A percentile compares a stretch with the other conserved stretches of the same genome.
Conservation (phyloP, 2,888 invertebrate genomes). For the Pardosa pseudoannulata region DNA sequence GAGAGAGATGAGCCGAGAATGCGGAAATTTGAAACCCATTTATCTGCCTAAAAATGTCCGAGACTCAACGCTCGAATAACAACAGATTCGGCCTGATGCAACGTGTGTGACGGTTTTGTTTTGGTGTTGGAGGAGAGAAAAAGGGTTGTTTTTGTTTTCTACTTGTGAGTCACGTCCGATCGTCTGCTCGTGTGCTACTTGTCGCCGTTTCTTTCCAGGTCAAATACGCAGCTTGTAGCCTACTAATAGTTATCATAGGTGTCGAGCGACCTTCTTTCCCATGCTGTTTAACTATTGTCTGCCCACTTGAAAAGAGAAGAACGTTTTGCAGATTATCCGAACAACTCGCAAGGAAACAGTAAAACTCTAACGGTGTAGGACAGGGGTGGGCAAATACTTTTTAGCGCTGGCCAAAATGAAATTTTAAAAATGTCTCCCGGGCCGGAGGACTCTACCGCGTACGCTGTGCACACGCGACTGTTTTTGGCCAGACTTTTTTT, state of each 20-base stretch:
- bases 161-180: not conserved
- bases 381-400: too few species aligned
- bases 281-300: not conserved
- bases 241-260: conserved; percentile 25
- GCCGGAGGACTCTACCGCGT: too few species aligned
- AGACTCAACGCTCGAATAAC: not conserved
- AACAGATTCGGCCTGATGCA: not conserved
- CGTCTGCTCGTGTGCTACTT: not conserved
- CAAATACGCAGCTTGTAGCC: conserved; percentile 23
- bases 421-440: too few species aligned
- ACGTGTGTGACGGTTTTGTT: not conserved
- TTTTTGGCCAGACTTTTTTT: too few species aligned
- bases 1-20: not conserved
- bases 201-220: not conserved
- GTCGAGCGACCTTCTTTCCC: conserved; percentile 10
- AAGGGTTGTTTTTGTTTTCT: not conserved
- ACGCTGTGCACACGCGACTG: too few species aligned
- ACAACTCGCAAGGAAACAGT: too few species aligned
- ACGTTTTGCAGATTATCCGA: not conserved
- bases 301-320: not conserved
- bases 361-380: too few species aligned
- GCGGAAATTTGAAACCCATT: not conserved
- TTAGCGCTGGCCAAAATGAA: too few species aligned
- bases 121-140: not conserved
- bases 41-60: not conserved